Conservation (phyloP, 2,797 vertebrate species). For the Adelosebastes latens region DNA sequence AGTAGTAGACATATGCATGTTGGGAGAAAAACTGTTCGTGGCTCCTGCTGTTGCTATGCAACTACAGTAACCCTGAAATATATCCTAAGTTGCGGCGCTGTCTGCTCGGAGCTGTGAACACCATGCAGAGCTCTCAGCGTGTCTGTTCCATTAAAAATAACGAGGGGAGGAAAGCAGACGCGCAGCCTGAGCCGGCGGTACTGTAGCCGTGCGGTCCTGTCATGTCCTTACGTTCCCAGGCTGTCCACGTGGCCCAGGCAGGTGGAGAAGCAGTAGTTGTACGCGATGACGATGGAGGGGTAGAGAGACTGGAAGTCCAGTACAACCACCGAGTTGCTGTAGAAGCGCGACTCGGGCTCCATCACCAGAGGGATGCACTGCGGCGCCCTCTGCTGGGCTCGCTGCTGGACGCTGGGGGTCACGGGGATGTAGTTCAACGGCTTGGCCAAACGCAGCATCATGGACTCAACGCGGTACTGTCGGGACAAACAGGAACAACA, state of each 20-base stretch:
- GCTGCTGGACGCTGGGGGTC: slow-evolving; percentile 91
- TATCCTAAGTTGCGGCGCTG: not conserved
- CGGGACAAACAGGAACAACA: not conserved
- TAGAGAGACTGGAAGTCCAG: slow-evolving; percentile 98
- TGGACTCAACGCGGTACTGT: slow-evolving; percentile 98
- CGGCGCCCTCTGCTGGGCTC: slow-evolving; percentile 93
- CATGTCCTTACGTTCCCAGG: slow-evolving; percentile 91
- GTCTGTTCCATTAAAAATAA: slow-evolving; percentile 46
- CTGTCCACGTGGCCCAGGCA: slow-evolving; percentile 95
- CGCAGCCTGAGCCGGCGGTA: not conserved
- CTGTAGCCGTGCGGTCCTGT: not conserved
- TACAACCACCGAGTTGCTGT: slow-evolving; percentile 96
- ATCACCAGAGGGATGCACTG: slow-evolving; percentile 94
- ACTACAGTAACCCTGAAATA: slow-evolving; percentile 45
- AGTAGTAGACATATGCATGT: slow-evolving; percentile 21
- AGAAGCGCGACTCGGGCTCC: slow-evolving; percentile 98
- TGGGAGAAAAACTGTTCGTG: slow-evolving; percentile 7
- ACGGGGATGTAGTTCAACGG: slow-evolving; percentile 96
- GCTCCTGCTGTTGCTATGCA: slow-evolving; percentile 66
- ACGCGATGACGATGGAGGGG: slow-evolving; percentile 97
- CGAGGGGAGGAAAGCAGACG: slow-evolving; percentile 3
- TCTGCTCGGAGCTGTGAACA: slow-evolving; percentile 44
- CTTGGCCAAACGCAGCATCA: slow-evolving; percentile 98
- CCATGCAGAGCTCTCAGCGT: slow-evolving; percentile 15
- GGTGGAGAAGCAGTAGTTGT: slow-evolving; percentile 99